These are phyloP conservation scores for Pomatostomus ruficeps DNA, from an alignment of 2,113 vertebrate genomes.

Conservation along the genomic window DNA sequence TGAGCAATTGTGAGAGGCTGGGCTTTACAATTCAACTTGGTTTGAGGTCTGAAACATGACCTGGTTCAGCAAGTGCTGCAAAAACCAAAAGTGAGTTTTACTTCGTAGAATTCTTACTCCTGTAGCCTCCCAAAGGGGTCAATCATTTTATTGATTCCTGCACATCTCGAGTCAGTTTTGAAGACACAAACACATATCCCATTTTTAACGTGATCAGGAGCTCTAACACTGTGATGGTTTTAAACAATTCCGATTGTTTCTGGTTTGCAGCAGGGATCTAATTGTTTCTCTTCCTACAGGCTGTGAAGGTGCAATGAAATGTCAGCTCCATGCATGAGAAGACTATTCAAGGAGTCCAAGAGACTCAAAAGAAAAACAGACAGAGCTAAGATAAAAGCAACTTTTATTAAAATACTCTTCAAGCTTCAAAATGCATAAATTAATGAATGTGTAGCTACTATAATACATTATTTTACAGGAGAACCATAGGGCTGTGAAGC, in stretches of 20 bases:
- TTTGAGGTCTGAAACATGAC: not conserved
- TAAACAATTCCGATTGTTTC: not conserved
- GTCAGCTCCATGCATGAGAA: not conserved
- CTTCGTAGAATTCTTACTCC: not conserved
- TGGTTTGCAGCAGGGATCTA: not conserved
- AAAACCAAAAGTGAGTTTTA: fast-evolving
- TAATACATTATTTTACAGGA: constrained; percentile 81
- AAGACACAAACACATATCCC: not conserved
- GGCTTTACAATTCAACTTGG: not conserved
- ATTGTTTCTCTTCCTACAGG: not conserved
- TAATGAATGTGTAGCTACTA: constrained; percentile 62
- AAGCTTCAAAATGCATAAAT: constrained; percentile 73
- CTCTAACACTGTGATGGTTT: not conserved
- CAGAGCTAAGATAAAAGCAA: constrained; percentile 70
- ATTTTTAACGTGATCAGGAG: not conserved
- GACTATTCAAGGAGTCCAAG: not conserved
- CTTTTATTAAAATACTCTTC: constrained; percentile 77
- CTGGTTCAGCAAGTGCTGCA: fast-evolving
- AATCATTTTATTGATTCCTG: not conserved
- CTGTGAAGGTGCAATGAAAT: not conserved
- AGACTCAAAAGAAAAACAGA: constrained; percentile 60
- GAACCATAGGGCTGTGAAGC: constrained; percentile 37
- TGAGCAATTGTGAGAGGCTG: not conserved
- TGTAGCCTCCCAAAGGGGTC: not conserved
- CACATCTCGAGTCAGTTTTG: fast-evolving